A percentile compares a stretch with the other conserved stretches of the same genome.
Evolutionary conservation across 2,888 invertebrate genomes (phyloP).

Genomic region (Epinotia brunnichana): DNA sequence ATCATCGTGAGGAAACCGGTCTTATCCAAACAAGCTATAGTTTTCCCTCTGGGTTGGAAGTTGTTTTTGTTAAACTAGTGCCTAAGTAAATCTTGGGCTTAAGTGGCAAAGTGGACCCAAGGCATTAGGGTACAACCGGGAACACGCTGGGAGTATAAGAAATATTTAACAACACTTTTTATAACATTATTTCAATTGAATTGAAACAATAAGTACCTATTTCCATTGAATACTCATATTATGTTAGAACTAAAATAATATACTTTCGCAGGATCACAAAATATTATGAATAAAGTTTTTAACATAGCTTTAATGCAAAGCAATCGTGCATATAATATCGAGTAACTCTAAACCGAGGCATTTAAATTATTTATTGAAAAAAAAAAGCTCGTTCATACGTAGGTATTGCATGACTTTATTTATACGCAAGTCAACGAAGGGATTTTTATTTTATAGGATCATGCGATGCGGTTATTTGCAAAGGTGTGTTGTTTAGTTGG

Average conservation of each 20-base stretch:
- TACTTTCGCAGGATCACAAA: conserved; percentile 18
- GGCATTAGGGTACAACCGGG: too few species aligned
- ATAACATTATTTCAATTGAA: conserved; percentile 1
- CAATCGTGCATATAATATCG: conserved; percentile 42
- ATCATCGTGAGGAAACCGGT: too few species aligned
- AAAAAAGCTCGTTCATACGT: conserved; percentile 65
- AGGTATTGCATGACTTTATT: conserved; percentile 62
- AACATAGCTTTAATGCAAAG: conserved; percentile 31
- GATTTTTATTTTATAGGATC: neutral
- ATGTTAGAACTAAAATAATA: conserved; percentile 1
- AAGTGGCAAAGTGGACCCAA: too few species aligned
- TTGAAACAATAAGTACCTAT: neutral
- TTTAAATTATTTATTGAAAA: conserved; percentile 65
- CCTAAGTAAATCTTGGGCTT: too few species aligned
- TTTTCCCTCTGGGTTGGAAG: too few species aligned
- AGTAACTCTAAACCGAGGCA: conserved; percentile 50
- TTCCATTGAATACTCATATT: conserved; percentile 7
- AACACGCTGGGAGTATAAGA: too few species aligned
- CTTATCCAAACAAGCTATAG: too few species aligned
- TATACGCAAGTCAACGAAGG: conserved; percentile 1
- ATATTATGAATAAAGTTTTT: conserved; percentile 16
- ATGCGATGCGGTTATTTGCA: neutral
- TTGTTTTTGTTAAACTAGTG: too few species aligned
- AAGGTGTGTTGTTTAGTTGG: neutral
- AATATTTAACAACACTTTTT: too few species aligned